phyloP scores from a whole-genome alignment of 1,140 invertebrate genomes.

The Anadara kagoshimensis region DNA sequence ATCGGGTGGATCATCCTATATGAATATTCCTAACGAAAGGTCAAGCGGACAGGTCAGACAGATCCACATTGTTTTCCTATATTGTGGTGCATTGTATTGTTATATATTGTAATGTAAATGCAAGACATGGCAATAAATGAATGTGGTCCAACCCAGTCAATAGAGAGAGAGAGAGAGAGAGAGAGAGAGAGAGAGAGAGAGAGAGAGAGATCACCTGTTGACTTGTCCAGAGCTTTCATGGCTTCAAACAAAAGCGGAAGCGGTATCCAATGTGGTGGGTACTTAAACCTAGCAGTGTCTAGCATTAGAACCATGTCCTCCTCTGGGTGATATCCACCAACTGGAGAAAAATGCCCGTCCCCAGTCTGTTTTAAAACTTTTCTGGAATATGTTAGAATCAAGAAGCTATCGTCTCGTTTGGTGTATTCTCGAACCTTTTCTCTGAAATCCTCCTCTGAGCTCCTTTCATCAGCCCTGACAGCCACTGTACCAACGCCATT shows the following conservation, averaged over 20 bases:
- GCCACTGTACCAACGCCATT: conserved; percentile 52
- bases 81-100: neutral
- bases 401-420: conserved; percentile 51
- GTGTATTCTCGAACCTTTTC: conserved; percentile 47
- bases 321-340: conserved; percentile 69
- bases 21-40: too few relatives aligned
- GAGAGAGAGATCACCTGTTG: conserved; percentile 52
- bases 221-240: conserved; percentile 64
- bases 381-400: conserved; percentile 69
- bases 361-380: conserved; percentile 67
- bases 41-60: neutral
- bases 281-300: conserved; percentile 73
- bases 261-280: conserved; percentile 73
- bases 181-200: neutral
- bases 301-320: conserved; percentile 69
- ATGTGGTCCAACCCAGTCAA: too few relatives aligned
- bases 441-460: conserved; percentile 44
- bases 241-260: conserved; percentile 60
- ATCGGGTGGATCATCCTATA: too few relatives aligned
- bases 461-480: conserved; percentile 14
- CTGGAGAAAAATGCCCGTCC: conserved; percentile 71
- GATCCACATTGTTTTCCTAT: neutral
- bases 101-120: neutral
- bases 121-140: too few relatives aligned
- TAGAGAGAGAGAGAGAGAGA: neutral